These are phyloP conservation scores for Lathamus discolor DNA, from an alignment of 2,113 vertebrate genomes.

Conservation along the genomic window DNA sequence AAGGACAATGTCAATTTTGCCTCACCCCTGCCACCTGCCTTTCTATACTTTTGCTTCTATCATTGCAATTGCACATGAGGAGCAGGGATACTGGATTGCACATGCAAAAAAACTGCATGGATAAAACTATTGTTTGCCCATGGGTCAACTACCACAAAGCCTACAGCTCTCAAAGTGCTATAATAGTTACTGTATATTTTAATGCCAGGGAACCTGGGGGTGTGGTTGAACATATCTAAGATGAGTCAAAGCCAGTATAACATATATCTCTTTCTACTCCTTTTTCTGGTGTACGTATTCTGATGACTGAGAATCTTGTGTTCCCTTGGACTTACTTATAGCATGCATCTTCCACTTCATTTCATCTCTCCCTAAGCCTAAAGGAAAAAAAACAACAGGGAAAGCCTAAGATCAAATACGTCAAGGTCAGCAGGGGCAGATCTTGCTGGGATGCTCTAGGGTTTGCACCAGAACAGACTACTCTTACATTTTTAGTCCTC, in stretches of 20 bases:
- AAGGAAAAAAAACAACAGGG: background rate
- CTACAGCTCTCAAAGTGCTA: background rate
- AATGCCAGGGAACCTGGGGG: background rate
- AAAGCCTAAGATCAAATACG: background rate
- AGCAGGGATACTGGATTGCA: background rate
- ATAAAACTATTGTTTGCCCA: background rate
- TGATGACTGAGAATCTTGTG: background rate
- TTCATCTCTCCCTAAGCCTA: background rate
- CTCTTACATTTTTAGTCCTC: background rate
- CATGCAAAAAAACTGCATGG: rapidly evolving
- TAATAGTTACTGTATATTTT: background rate
- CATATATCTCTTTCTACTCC: background rate
- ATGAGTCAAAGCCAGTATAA: background rate
- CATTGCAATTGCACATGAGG: background rate
- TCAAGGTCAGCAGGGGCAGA: background rate
- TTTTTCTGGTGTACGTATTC: background rate
- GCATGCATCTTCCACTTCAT: background rate
- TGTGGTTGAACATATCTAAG: background rate
- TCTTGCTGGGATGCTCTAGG: background rate
- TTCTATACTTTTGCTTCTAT: background rate
- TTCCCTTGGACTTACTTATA: background rate
- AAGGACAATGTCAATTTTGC: background rate
- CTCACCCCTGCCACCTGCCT: background rate
- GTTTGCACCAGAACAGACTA: background rate
- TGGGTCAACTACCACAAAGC: background rate